Base-by-base conservation (phyloP, 1,140 invertebrate species). In the Scaptomyza hsui region DNA sequence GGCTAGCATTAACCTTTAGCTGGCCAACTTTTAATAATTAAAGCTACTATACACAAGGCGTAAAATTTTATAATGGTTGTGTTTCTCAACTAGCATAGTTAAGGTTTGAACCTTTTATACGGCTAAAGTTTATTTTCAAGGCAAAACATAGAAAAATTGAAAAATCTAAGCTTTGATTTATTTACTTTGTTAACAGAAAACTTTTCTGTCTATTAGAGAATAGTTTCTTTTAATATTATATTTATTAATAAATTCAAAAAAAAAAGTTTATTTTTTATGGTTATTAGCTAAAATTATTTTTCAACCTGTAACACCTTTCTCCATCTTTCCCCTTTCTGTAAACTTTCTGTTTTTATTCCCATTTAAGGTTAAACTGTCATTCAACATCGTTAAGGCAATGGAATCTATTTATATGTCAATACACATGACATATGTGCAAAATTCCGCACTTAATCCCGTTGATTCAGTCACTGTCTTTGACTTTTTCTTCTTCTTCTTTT, bases 391-490 rank as follows among this genome's bases (percentile, higher is more conserved):
- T 47, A 6, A 6, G 44, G 4, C 18, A 15, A 10, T 55, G 35
- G 51, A 15, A 55, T 41, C 51, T 24, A 26, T 45, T 57, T 13
- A 29, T 42, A 29, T 42, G 13, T 42, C 13, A 15, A 16, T 42
- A 42, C 7, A 13, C 7, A 13, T 42, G 6, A 42, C 6, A 26
- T 26, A 44, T 57, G 29, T 12, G 55, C 37, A 4, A 55, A 55
- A 55, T 26, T 41, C 35, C 37, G 3, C 35, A 55, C 15, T 37
- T 19, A 39, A 37, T 19, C 51, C 18, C 49, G 49, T 69, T 63
- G 65, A 1, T 42, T 32, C n/a, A 13, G 18, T 55, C 61, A 35
- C 19, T 21, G 42, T 7, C 42, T 12, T 45, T 2, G n/a, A n/a
- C 35, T 3, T 41, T 2, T 29, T 9, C 6, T 29, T 29, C 26